Percentiles rank a stretch among this genome's conserved stretches.
Conservation (phyloP, 2,797 vertebrate genomes). For the Sebastes taczanowskii region DNA sequence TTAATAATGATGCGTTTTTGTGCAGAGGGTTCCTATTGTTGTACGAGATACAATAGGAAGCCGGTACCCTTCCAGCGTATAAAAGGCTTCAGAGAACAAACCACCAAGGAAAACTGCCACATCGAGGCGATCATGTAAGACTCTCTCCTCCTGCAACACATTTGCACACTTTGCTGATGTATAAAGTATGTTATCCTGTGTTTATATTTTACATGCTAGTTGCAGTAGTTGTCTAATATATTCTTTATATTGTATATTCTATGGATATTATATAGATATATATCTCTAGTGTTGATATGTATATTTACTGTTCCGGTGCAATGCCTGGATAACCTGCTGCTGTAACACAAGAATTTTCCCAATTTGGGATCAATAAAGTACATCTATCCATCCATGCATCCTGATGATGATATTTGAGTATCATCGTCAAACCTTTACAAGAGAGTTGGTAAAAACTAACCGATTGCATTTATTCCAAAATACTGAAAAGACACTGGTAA, state of each 20-base stretch:
- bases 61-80: constrained; percentile 54
- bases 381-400: too few relatives aligned
- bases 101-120: constrained; percentile 63
- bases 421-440: background rate
- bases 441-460: background rate
- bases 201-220: too few relatives aligned
- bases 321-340: too few relatives aligned
- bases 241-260: too few relatives aligned
- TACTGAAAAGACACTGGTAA: background rate
- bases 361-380: too few relatives aligned
- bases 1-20: constrained; percentile 11
- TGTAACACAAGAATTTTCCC: too few relatives aligned
- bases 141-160: background rate
- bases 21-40: constrained; percentile 64
- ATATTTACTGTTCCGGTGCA: too few relatives aligned
- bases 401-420: background rate
- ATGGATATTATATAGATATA: too few relatives aligned
- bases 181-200: too few relatives aligned
- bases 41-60: constrained; percentile 62
- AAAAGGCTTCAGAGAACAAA: constrained; percentile 71
- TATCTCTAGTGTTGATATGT: too few relatives aligned
- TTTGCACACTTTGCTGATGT: too few relatives aligned
- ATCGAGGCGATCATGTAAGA: constrained; percentile 83
- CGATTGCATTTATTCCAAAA: background rate
- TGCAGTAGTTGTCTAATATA: too few relatives aligned